Evolutionary conservation across 2,888 invertebrate species (phyloP), one percentile per base, ranked within the genome.

Genomic region (Athalia circularis): DNA sequence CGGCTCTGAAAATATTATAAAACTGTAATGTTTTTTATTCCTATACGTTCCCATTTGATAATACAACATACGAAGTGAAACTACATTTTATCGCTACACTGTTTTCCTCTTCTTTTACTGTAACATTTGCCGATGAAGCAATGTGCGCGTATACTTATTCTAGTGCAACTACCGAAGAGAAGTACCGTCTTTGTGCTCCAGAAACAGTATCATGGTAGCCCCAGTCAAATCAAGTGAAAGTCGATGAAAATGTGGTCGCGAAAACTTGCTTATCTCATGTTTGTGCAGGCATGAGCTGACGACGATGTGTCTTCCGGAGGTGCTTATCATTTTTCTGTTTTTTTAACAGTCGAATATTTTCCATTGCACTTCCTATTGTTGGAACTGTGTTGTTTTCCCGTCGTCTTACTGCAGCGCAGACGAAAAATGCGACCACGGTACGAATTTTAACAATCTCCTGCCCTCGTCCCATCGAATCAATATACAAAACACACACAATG

Each of bases 151-250:
- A 68, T 68, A 68, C 54, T 9, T 68, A 52, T 54, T 54, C 6
- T 68, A 52, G 29, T 29, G 0, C 29, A 29, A 68, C 67, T 29
- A 29, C 13, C 9, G 29, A 8, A 48, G 15, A 13, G 7, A 11
- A 5, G 52, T 7, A 13, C 47, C n/a, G 48, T 48, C n/a, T 47
- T 13, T 13, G 48, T 67, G 5, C 15, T 67, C 50, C 50, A 7
- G 50, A 13, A 8, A 48, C 7, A n/a, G 3, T 50, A 48, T 52
- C 50, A 67, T 11, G 29, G 4, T 7, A n/a, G 47, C 9, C 9
- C 11, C 43, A 54, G 68, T 68, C 3, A 52, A 68, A 50, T 67
- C 47, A 67, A 68, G 11, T 52, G 43, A 43, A 47, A 68, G 43
- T 52, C 50, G 29, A 68, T 54, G 52, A 52, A 54, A 68, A 4